These are phyloP conservation scores for Cheilosia vernalis DNA, from an alignment of 2,888 invertebrate species.

Conservation along the genomic window DNA sequence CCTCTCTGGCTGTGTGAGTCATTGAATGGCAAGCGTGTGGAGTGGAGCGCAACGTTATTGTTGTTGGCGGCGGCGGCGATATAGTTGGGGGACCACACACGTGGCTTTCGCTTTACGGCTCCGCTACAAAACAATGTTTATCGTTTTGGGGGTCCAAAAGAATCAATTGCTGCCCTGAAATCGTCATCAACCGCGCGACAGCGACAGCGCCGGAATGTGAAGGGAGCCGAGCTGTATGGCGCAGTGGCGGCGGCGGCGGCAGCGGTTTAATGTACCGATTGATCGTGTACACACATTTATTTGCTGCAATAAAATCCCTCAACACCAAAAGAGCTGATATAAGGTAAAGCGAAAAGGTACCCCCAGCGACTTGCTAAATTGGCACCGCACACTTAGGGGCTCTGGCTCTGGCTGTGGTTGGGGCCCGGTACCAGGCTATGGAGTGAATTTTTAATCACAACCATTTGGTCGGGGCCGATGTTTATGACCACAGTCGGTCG, in stretches of 20 bases:
- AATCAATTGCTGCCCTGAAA: slow-evolving; percentile 49
- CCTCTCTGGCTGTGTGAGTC: not conserved
- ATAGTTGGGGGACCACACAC: slow-evolving; percentile 76
- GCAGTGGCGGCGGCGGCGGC: slow-evolving; percentile 17
- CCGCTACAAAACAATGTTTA: slow-evolving; percentile 69
- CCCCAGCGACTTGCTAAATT: slow-evolving; percentile 30
- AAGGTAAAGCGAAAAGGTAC: not conserved
- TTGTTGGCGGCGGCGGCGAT: slow-evolving; percentile 12
- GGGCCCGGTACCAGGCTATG: slow-evolving; percentile 7
- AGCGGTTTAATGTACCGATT: slow-evolving; percentile 69
- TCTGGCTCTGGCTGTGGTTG: not conserved
- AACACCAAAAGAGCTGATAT: slow-evolving; percentile 58
- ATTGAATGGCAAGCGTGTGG: slow-evolving; percentile 41
- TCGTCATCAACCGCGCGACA: slow-evolving; percentile 56
- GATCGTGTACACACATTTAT: slow-evolving; percentile 72
- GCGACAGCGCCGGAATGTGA: slow-evolving; percentile 55
- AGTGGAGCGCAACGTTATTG: slow-evolving; percentile 19
- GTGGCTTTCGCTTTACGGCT: slow-evolving; percentile 76
- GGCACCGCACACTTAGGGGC: slow-evolving; percentile 27
- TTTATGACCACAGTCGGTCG: slow-evolving; percentile 48
- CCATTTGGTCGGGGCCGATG: slow-evolving; percentile 28
- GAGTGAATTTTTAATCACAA: slow-evolving; percentile 46
- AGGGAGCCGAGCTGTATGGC: slow-evolving; percentile 43
- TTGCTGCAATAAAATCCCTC: slow-evolving; percentile 70
- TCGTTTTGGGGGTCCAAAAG: slow-evolving; percentile 63